Percentiles rank a stretch among this genome's conserved stretches.
Conservation (phyloP, 2,797 vertebrate genomes). For the Sarcophilus harrisii region DNA sequence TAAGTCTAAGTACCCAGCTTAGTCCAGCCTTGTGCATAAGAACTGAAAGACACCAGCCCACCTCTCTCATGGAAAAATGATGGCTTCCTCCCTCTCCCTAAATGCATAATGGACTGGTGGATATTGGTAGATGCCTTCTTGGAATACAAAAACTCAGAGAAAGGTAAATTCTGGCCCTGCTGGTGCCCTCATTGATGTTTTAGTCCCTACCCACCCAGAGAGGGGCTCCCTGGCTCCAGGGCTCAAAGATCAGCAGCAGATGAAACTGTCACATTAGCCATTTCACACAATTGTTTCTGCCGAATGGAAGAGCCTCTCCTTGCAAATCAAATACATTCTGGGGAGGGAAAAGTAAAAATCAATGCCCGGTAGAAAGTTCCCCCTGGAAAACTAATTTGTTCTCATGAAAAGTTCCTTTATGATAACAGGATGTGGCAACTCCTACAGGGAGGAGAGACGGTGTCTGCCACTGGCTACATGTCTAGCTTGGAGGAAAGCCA, state of each 20-base stretch:
- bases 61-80: background rate
- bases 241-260: slow-evolving; percentile 13
- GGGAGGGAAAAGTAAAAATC: slow-evolving; percentile 44
- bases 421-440: slow-evolving; percentile 1
- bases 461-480: background rate
- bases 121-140: background rate
- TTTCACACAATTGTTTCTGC: slow-evolving; percentile 54
- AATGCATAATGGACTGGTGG: background rate
- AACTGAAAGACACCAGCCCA: background rate
- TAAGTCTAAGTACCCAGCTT: rapidly evolving
- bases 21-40: background rate
- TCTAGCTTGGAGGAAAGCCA: background rate
- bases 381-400: slow-evolving; percentile 43
- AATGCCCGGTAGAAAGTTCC: slow-evolving; percentile 34
- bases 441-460: background rate
- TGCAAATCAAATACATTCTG: slow-evolving; percentile 57
- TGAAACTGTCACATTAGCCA: slow-evolving; percentile 34
- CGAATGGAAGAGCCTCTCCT: slow-evolving; percentile 39
- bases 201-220: rapidly evolving
- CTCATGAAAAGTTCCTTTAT: slow-evolving; percentile 62
- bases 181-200: rapidly evolving
- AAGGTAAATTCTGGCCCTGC: background rate
- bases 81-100: background rate
- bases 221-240: background rate
- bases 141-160: background rate